A percentile compares a stretch with the other conserved stretches of the same genome.
These are phyloP conservation scores for Aythya baeri DNA, from an alignment of 2,113 vertebrate genomes.

Conservation along the genomic window DNA sequence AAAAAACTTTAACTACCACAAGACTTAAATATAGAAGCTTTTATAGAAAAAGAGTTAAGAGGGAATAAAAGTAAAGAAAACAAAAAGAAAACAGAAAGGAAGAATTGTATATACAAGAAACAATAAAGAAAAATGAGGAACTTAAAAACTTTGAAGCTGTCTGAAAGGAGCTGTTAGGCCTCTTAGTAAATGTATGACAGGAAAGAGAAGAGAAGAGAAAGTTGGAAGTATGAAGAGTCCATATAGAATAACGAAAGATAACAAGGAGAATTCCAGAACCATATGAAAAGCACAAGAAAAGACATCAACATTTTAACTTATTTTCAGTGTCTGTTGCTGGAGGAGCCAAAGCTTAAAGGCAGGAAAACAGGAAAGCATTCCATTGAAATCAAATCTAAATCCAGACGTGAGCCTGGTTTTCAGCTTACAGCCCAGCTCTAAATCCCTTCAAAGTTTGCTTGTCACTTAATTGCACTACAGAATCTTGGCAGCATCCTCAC, in stretches of 20 bases:
- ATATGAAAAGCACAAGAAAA: not conserved
- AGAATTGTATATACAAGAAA: not conserved
- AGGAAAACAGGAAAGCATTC: constrained; percentile 35
- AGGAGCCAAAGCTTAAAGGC: constrained; percentile 28
- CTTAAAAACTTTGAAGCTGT: not conserved
- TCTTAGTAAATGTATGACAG: not conserved
- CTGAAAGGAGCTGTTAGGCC: not conserved
- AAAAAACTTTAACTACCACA: not conserved
- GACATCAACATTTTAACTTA: not conserved
- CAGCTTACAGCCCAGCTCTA: constrained; percentile 25
- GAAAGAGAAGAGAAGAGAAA: not conserved
- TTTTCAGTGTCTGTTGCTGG: not conserved
- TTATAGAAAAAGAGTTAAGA: not conserved
- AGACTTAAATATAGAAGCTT: not conserved
- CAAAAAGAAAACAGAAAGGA: not conserved
- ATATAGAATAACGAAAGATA: not conserved
- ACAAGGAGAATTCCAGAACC: not conserved
- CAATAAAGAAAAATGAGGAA: not conserved
- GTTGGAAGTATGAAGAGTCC: not conserved
- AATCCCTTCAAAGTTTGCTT: constrained; percentile 61
- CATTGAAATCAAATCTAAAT: constrained; percentile 47
- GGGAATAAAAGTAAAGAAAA: not conserved
- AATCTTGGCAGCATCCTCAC: constrained; percentile 45
- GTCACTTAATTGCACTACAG: constrained; percentile 53
- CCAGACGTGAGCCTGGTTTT: constrained; percentile 48